phyloP scores from a whole-genome alignment of 2,113 vertebrate genomes.

The Orthochromis indermauri region DNA sequence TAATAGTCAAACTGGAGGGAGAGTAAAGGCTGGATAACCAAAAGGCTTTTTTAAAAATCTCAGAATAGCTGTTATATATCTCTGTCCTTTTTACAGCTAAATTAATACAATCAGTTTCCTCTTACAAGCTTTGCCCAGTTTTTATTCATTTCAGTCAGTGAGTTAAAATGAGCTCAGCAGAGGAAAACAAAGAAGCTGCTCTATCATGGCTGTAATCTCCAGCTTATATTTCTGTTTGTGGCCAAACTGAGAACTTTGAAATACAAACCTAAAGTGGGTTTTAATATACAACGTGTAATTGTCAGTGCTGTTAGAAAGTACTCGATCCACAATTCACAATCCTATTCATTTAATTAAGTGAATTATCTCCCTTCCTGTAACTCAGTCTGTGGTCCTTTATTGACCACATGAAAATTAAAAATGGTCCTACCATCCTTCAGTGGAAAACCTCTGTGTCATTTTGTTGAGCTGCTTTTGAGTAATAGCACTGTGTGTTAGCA shows the following conservation, averaged over 20 bases:
- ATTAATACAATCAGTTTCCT: not conserved
- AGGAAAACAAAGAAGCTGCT: not conserved
- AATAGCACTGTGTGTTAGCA: not conserved
- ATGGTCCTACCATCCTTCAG: not conserved
- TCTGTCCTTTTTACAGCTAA: not conserved
- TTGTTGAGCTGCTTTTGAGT: not conserved
- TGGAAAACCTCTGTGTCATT: not conserved
- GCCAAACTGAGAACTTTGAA: not conserved
- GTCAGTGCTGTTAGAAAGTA: not conserved
- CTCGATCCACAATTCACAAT: not conserved
- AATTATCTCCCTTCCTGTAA: not conserved
- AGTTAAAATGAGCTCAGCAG: not conserved
- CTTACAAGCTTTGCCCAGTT: not conserved
- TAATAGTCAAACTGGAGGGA: not conserved
- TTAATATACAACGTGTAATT: not conserved
- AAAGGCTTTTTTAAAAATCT: not conserved
- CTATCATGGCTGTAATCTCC: not conserved
- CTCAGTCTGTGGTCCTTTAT: not conserved
- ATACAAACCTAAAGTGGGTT: not conserved
- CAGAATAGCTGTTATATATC: not conserved
- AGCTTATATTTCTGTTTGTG: not conserved
- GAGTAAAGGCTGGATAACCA: not conserved
- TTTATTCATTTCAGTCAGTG: not conserved
- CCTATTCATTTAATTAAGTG: not conserved
- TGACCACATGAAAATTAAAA: not conserved